Evolutionary conservation across 2,797 vertebrate species (phyloP), one percentile per base, ranked within the genome.

Genomic region (Sphenodon punctatus): DNA sequence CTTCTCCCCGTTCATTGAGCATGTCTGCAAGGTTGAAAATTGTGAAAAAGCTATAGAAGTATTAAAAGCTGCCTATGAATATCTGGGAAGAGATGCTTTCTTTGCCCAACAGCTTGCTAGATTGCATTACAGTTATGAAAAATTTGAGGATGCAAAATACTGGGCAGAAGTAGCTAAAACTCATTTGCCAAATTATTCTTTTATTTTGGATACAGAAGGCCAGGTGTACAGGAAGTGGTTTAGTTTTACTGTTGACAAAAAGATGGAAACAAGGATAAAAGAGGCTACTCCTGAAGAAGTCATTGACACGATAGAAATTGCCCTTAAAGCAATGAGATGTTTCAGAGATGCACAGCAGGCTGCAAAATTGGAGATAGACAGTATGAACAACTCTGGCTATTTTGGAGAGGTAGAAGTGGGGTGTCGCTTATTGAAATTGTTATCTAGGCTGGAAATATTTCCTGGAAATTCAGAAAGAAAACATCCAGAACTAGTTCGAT

Each of bases 91-190:
- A 81, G 92, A 97, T 92, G 22, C 96, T 1, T 96, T 96, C 51
- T 96, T 97, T 94, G 97, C 97, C 38, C 97, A 98, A 72, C 97
- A 97, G 56, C 94, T 98, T 82, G 97, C 97, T 78, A 95, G 97
- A 23, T 90, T 98, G 36, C 90, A 95, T 85, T 96, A 95, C 70
- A 92, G 13, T 25, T 73, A 96, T 1, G 95, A 97, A 34, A 95
- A 90, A 68, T 98, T 97, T 93, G 88, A 95, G 82, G 95, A 97
- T 2, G 97, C 97, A 0, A 83, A 96, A 79, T 0, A 75, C 1
- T 98, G 97, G 97, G 97, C 96, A 88, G 86, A 92, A 22, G 85
- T 89, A 13, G 97, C 97, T 80, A 96, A 92, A 67, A 68, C 41
- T 22, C 79, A 92, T 61, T 78, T 87, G 86, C 96, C 97, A 3